Conservation (phyloP, 2,113 vertebrate species). For the Spilogale gracilis region DNA sequence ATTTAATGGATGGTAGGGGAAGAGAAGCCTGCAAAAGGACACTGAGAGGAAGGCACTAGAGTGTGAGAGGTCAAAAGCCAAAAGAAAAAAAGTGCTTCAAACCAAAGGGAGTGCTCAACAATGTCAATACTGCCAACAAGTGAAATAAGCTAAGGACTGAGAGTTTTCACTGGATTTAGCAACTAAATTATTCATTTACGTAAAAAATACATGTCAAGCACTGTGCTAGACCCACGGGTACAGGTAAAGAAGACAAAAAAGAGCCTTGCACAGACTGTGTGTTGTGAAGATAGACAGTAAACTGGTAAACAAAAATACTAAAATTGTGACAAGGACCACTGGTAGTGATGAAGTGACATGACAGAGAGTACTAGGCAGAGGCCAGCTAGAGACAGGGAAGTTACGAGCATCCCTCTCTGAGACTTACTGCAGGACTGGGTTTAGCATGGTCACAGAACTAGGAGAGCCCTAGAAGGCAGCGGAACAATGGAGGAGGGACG, state of each 20-base stretch:
- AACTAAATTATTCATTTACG: slow-evolving; percentile 23
- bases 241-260: background rate
- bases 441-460: background rate
- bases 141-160: background rate
- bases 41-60: background rate
- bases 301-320: slow-evolving; percentile 14
- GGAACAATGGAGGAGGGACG: background rate
- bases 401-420: background rate
- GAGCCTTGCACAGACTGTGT: background rate
- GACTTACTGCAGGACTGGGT: background rate
- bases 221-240: background rate
- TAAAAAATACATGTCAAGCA: background rate
- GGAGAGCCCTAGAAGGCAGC: background rate
- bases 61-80: background rate
- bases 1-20: slow-evolving; percentile 1
- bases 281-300: background rate
- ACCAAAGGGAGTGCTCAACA: background rate
- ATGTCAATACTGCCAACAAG: background rate
- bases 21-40: slow-evolving; percentile 38
- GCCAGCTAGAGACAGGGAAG: background rate
- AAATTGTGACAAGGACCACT: background rate
- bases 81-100: slow-evolving; percentile 9
- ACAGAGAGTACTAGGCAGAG: background rate
- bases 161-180: slow-evolving; percentile 18
- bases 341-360: background rate